Evolutionary conservation across 2,888 invertebrate genomes (phyloP).

Genomic region (Ophion slaviceki): DNA sequence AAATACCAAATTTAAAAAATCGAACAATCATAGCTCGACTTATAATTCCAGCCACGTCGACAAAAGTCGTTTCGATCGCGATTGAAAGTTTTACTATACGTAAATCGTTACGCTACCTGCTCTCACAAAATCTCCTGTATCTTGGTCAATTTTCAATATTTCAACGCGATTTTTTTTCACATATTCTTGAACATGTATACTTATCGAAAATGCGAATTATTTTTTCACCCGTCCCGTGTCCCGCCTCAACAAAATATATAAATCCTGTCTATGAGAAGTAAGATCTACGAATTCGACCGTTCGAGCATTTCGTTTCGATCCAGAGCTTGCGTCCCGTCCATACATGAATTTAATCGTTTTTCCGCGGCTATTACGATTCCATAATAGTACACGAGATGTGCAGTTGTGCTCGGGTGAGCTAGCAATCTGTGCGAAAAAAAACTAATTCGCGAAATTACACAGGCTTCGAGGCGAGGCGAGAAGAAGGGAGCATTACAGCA

Average conservation of each 20-base stretch:
- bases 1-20: no score
- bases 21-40: no score
- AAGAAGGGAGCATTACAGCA: conserved; percentile 3
- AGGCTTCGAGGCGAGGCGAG: conserved; percentile 31
- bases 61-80: no score
- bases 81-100: no score
- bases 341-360: conserved; percentile 10
- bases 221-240: no score
- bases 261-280: background rate
- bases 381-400: conserved; percentile 20
- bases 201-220: no score
- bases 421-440: conserved; percentile 56
- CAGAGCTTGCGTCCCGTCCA: background rate
- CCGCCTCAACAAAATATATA: background rate
- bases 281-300: background rate
- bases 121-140: no score
- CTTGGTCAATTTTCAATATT: no score
- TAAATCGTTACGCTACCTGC: no score
- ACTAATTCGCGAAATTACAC: conserved; percentile 56
- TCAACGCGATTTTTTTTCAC: no score
- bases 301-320: background rate
- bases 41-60: no score
- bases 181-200: no score
- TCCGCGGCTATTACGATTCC: background rate
- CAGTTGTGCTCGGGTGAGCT: conserved; percentile 38